A percentile compares a stretch with the other conserved stretches of the same genome.
Evolutionary conservation across 2,113 vertebrate genomes (phyloP).

Genomic region (Clupea harengus): DNA sequence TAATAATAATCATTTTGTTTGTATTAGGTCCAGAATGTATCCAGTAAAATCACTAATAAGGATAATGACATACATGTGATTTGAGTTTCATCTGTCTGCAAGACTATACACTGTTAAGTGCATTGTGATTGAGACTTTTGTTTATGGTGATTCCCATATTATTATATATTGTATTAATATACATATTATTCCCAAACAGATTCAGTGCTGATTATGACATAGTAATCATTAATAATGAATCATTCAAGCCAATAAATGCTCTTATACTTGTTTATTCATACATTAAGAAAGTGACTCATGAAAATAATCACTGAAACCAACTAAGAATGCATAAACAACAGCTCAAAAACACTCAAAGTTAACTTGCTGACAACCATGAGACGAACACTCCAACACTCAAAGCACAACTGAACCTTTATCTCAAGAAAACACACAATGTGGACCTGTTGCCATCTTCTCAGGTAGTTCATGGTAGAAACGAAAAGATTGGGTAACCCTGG

Average conservation of each 20-base stretch:
- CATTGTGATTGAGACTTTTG: too few species aligned
- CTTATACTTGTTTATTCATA: neutral
- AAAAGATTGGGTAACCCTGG: slow-evolving; percentile 1
- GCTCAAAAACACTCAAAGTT: neutral
- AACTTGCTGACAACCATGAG: too few species aligned
- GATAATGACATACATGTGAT: too few species aligned
- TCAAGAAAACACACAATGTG: neutral
- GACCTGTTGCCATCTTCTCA: neutral
- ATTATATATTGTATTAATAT: too few species aligned
- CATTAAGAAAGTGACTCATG: neutral
- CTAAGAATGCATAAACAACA: neutral
- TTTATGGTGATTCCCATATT: too few species aligned
- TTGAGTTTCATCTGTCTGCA: too few species aligned
- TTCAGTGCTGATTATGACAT: too few species aligned
- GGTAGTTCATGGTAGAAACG: neutral
- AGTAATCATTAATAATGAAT: neutral
- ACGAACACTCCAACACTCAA: neutral
- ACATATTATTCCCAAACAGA: too few species aligned
- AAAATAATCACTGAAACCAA: neutral
- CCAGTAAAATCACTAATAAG: too few species aligned
- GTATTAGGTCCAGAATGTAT: too few species aligned
- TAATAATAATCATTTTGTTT: too few species aligned
- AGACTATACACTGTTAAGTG: too few species aligned
- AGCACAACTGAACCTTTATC: neutral
- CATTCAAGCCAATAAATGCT: neutral